Percentiles rank a stretch among this genome's conserved stretches.
phyloP scores from a whole-genome alignment of 2,113 vertebrate species.

The Callospermophilus lateralis region DNA sequence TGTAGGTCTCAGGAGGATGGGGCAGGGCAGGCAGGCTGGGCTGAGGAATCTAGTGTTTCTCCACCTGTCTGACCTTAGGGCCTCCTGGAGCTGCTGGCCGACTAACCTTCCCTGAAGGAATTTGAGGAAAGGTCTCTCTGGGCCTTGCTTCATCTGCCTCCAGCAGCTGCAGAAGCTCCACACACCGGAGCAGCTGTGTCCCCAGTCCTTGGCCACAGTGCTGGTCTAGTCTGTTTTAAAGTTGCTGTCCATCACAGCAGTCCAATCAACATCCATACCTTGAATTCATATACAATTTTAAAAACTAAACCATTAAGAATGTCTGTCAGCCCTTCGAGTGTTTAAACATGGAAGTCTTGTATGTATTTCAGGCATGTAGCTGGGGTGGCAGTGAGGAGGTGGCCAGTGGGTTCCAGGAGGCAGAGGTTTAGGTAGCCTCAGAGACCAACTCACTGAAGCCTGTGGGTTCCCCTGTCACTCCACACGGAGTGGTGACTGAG shows the following conservation, averaged over 20 bases:
- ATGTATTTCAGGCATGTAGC: background rate
- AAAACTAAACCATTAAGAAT: background rate
- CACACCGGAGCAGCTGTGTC: background rate
- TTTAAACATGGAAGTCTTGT: background rate
- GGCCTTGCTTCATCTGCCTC: background rate
- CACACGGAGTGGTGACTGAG: background rate
- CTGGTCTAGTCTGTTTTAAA: background rate
- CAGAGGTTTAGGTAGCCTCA: too few relatives aligned
- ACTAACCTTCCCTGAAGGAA: background rate
- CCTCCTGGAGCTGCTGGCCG: too few relatives aligned
- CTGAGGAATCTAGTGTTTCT: background rate
- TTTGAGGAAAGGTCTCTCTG: background rate
- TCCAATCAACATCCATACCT: background rate
- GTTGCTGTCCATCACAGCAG: background rate
- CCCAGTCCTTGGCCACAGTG: background rate
- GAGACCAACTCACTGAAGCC: background rate
- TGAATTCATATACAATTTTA: background rate
- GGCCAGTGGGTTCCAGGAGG: background rate
- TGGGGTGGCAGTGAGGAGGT: too few relatives aligned
- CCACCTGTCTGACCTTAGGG: background rate
- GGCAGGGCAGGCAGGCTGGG: background rate
- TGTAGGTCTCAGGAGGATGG: background rate
- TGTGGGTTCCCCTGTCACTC: background rate
- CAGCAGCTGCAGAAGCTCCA: background rate
- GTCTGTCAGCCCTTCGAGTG: background rate